phyloP scores from a whole-genome alignment of 2,888 invertebrate species.

The Loripinus fragilis region DNA sequence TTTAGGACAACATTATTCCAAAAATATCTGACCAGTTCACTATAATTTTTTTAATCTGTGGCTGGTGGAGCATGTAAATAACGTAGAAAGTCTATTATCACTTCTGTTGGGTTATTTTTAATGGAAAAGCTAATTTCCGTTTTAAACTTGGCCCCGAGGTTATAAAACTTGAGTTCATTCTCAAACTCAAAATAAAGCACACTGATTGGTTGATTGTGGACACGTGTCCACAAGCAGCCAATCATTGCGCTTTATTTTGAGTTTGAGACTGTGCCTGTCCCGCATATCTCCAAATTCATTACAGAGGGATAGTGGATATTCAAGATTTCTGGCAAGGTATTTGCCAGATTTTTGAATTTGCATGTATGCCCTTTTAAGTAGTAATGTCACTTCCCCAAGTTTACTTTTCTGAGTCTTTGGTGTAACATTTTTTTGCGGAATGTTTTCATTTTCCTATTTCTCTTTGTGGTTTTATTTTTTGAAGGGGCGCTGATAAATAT shows the following conservation, averaged over 20 bases:
- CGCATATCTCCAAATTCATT: slow-evolving; percentile 1
- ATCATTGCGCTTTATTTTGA: no score
- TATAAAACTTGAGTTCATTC: no score
- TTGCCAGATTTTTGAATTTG: slow-evolving; percentile 14
- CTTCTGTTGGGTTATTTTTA: background rate
- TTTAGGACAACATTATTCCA: background rate
- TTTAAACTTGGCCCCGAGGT: no score
- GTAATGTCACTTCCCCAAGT: background rate
- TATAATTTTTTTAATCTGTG: background rate
- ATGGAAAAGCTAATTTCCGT: no score
- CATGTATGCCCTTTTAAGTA: slow-evolving; percentile 13
- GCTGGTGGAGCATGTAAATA: slow-evolving; percentile 10
- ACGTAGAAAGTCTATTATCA: slow-evolving; percentile 8
- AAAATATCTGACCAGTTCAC: slow-evolving; percentile 1
- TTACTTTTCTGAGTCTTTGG: background rate
- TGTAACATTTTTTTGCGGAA: background rate
- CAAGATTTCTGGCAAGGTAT: slow-evolving; percentile 9
- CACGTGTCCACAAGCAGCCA: no score
- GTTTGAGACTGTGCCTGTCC: slow-evolving; percentile 6
- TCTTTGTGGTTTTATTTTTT: background rate
- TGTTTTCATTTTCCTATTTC: slow-evolving; percentile 7
- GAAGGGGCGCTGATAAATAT: background rate
- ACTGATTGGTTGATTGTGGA: no score
- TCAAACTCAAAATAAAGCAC: no score
- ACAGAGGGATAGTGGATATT: slow-evolving; percentile 7